These are phyloP conservation scores for Channallabes apus DNA, from an alignment of 2,797 vertebrate genomes.

Conservation along the genomic window DNA sequence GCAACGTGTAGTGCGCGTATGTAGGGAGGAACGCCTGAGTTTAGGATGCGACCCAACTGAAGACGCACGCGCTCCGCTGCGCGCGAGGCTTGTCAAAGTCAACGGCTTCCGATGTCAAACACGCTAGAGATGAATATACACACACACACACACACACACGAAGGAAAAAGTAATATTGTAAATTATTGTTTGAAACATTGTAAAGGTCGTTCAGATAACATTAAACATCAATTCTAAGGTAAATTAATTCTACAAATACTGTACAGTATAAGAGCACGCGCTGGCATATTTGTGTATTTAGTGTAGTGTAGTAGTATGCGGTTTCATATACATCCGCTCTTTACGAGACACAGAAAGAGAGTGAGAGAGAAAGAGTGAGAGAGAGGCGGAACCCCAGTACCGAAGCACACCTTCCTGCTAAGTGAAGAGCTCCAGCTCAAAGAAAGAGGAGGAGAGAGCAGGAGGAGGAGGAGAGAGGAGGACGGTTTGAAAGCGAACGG, in stretches of 20 bases:
- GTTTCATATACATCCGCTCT: background rate
- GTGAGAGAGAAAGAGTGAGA: constrained; percentile 56
- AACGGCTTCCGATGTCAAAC: background rate
- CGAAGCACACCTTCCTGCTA: constrained; percentile 72
- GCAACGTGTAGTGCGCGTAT: background rate
- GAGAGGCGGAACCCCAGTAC: constrained; percentile 64
- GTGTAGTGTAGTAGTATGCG: background rate
- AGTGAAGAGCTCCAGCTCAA: background rate
- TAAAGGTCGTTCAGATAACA: constrained; percentile 62
- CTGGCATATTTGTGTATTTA: background rate
- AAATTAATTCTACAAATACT: background rate
- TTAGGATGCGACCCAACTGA: background rate
- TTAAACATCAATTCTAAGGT: background rate
- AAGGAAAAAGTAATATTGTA: background rate
- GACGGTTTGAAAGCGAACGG: constrained; percentile 51
- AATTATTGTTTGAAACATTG: background rate
- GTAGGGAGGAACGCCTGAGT: background rate
- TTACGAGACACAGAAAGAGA: constrained; percentile 37
- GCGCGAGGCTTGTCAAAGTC: background rate
- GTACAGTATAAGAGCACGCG: background rate
- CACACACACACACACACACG: background rate
- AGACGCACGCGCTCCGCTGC: background rate
- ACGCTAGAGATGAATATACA: background rate
- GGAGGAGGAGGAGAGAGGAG: constrained; percentile 65
- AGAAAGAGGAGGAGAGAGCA: constrained; percentile 65